A percentile compares a stretch with the other conserved stretches of the same genome.
Conservation (phyloP, 2,888 invertebrate species). For the Gymnocheta viridis region DNA sequence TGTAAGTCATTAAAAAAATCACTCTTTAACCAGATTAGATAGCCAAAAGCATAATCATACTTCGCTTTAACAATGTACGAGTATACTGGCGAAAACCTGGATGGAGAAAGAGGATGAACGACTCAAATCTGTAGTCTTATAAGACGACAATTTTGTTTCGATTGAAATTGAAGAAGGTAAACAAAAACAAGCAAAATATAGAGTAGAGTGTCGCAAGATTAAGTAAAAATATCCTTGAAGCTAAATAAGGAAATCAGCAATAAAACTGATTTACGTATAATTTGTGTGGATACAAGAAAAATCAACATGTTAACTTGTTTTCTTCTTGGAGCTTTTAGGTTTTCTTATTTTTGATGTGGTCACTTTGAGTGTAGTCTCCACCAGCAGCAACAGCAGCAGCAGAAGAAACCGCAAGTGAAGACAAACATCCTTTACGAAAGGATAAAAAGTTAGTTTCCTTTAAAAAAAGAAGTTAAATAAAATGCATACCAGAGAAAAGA, state of each 20-base stretch:
- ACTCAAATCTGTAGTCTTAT: not conserved
- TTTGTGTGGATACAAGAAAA: constrained; percentile 46
- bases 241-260: constrained; percentile 51
- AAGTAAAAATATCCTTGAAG: constrained; percentile 58
- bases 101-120: not conserved
- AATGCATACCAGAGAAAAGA: not conserved
- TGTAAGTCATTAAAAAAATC: constrained; percentile 8
- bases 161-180: constrained; percentile 23
- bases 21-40: constrained; percentile 52
- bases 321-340: constrained; percentile 3
- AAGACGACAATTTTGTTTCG: constrained; percentile 36
- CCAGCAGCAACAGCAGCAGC: constrained; percentile 24
- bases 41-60: constrained; percentile 38
- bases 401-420: constrained; percentile 49
- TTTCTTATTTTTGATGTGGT: constrained; percentile 36
- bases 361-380: not conserved
- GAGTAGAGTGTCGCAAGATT: constrained; percentile 47
- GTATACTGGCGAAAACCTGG: not conserved
- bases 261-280: constrained; percentile 58
- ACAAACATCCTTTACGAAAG: constrained; percentile 42
- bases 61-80: too few relatives aligned
- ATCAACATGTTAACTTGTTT: constrained; percentile 56
- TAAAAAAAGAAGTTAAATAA: not conserved
- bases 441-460: constrained; percentile 41
- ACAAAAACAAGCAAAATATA: not conserved